A percentile compares a stretch with the other conserved stretches of the same genome.
These are phyloP conservation scores for Ichneumoninae sp. DNA, from an alignment of 2,888 invertebrate species.

Conservation along the genomic window DNA sequence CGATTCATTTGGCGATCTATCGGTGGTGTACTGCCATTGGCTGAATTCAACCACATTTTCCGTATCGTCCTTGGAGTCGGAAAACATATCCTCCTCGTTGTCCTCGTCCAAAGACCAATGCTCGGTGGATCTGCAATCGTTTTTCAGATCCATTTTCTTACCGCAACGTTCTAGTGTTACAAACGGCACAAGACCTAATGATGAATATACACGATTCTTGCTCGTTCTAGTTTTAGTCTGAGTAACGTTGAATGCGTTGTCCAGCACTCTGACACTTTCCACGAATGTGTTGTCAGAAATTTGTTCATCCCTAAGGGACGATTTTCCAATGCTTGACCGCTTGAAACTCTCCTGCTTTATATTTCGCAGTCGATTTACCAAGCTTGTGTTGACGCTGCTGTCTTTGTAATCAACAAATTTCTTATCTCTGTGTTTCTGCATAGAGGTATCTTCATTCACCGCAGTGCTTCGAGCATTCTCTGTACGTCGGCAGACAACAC, in stretches of 20 bases:
- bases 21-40: conserved; percentile 5
- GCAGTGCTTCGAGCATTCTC: neutral
- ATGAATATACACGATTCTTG: neutral
- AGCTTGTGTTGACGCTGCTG: neutral
- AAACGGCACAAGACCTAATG: neutral
- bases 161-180: neutral
- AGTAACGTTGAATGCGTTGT: neutral
- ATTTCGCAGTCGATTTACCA: conserved; percentile 21
- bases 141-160: neutral
- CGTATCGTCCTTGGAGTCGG: conserved; percentile 38
- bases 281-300: conserved; percentile 45
- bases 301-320: conserved; percentile 14
- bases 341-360: conserved; percentile 11
- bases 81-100: conserved; percentile 61
- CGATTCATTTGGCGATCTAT: neutral
- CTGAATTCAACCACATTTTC: conserved; percentile 10
- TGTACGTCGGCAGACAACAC: neutral
- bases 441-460: neutral
- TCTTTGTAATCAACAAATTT: neutral
- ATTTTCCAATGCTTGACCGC: neutral
- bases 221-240: neutral
- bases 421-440: neutral
- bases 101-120: conserved; percentile 57
- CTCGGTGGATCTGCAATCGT: neutral
- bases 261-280: conserved; percentile 36